phyloP scores from a whole-genome alignment of 2,113 vertebrate species.

The Dunckerocampus dactyliophorus region DNA sequence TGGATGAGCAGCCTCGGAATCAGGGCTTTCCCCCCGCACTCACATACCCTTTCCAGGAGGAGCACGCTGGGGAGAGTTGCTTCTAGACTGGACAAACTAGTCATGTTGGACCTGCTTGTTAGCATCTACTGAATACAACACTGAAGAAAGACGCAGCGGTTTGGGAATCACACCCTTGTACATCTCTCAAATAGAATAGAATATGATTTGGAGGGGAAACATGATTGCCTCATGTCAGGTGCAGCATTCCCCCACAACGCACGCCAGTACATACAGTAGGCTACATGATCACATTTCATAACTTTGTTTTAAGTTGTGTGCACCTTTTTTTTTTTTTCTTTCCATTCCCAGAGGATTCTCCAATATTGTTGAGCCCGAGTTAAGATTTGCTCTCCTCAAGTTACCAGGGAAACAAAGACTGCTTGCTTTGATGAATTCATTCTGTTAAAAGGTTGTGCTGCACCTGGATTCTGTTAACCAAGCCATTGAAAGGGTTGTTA shows the following conservation, averaged over 20 bases:
- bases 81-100: constrained; percentile 17
- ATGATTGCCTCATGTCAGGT: too few relatives aligned
- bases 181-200: background rate
- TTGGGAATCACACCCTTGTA: constrained; percentile 23
- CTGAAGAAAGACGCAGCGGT: constrained; percentile 17
- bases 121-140: constrained; percentile 3
- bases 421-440: background rate
- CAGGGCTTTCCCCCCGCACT: constrained; percentile 89
- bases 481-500: too few relatives aligned
- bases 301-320: background rate
- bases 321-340: constrained; percentile 3
- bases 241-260: background rate
- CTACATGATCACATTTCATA: background rate
- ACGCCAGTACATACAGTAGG: too few relatives aligned
- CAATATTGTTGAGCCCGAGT: background rate
- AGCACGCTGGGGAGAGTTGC: constrained; percentile 28
- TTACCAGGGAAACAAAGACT: background rate
- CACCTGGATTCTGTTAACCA: too few relatives aligned
- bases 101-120: background rate
- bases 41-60: constrained; percentile 80
- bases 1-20: constrained; percentile 87
- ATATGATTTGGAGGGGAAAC: background rate
- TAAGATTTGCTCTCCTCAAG: background rate
- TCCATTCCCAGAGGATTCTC: background rate
- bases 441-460: background rate